A percentile compares a stretch with the other conserved stretches of the same genome.
These are phyloP conservation scores for Chloromyia formosa DNA, from an alignment of 2,888 invertebrate species.

Conservation along the genomic window DNA sequence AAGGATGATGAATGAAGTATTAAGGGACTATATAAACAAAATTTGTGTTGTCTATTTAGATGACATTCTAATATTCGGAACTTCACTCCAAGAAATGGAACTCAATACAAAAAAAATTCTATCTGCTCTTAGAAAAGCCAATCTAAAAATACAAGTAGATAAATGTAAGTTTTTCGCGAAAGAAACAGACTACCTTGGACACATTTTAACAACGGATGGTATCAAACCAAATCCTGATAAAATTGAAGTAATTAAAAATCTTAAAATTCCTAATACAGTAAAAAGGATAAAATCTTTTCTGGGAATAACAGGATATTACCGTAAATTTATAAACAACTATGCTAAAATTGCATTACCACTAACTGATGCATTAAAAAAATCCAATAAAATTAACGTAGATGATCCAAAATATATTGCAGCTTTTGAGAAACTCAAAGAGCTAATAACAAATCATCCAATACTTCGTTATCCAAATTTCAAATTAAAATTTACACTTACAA, in stretches of 20 bases:
- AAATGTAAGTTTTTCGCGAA: background rate
- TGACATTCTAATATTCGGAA: background rate
- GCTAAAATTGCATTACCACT: constrained; percentile 21
- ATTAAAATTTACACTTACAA: background rate
- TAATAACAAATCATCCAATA: background rate
- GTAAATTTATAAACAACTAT: constrained; percentile 20
- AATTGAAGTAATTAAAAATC: background rate
- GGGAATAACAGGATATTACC: constrained; percentile 15
- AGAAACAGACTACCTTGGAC: background rate
- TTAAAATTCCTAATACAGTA: background rate
- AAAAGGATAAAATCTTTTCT: constrained; percentile 4
- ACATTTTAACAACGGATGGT: background rate
- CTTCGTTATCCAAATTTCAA: background rate
- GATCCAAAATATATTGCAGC: constrained; percentile 13
- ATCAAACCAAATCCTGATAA: constrained; percentile 13
- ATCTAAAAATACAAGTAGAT: background rate
- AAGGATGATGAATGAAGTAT: background rate
- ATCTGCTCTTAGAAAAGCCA: background rate
- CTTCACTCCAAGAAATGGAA: background rate
- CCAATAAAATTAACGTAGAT: background rate
- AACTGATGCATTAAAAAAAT: constrained; percentile 5
- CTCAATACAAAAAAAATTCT: background rate
- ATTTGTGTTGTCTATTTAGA: background rate
- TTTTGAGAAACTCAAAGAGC: constrained; percentile 13
- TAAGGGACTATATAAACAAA: background rate